Evolutionary conservation across 64 coral and sea anemone genomes (phyloP), one percentile per base, ranked within the genome.

Genomic region (Porites lutea): DNA sequence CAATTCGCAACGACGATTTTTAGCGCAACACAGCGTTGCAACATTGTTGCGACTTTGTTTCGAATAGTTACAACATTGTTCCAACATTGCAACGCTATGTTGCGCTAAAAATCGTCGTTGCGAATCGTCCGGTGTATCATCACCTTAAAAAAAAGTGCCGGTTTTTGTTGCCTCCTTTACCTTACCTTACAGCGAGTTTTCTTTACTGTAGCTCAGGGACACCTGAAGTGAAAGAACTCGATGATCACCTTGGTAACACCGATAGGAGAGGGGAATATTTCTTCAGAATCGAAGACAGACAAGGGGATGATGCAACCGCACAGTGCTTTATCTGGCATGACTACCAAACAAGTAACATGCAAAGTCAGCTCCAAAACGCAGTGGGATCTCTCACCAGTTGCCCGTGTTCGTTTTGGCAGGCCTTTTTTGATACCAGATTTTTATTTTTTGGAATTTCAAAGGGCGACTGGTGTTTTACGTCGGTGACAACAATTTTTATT

Each of bases 221-320:
- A 52, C 13, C 48, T 21, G 7, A 49, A 49, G 61, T 65, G 10
- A 83, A 62, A 50, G 8, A 65, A 5, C 60, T 83, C 11, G 46
- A 62, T 27, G 8, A 18, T 2, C 4, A 49, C 6, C 16, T n/a
- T 10, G 80, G 60, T 47, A 51, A 67, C 46, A 11, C 80, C 2
- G 59, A n/a, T 48, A 67, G 9, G 13, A 10, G 9, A 49, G 81
- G 81, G 52, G 81, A 69, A 43, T 84, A 52, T 12, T 69, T 52
- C 46, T 84, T 84, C 63, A 84, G 81, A 84, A 66, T 84, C 49
- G 81, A 84, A 84, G 18, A 21, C 9, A 49, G 81, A n/a, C 51
- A 16, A 10, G 81, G 81, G 0, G 81, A 84, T 2, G 81, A 84
- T 16, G 15, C 46, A 6, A 65, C 48, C 50, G 48, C 62, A 20